These are phyloP conservation scores for Scaptodrosophila latifasciaeformis DNA, from an alignment of 2,888 invertebrate genomes.

Conservation along the genomic window DNA sequence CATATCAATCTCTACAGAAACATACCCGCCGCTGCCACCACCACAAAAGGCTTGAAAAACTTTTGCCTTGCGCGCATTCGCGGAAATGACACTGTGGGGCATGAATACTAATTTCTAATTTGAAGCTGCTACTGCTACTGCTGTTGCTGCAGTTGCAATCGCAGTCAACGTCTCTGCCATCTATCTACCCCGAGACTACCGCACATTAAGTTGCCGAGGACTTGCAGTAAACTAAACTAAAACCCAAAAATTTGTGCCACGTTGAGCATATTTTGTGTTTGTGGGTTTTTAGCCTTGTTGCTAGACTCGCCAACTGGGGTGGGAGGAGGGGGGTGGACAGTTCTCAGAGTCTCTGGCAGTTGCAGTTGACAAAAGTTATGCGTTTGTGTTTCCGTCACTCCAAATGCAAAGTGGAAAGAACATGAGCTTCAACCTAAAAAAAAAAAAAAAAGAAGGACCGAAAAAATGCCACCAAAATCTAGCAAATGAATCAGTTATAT, in stretches of 20 bases:
- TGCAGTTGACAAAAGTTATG: conserved; percentile 56
- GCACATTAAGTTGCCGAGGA: conserved; percentile 10
- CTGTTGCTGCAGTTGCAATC: background rate
- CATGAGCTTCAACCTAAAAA: background rate
- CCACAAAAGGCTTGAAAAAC: conserved; percentile 38
- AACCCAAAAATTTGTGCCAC: conserved; percentile 54
- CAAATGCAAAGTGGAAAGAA: conserved; percentile 15
- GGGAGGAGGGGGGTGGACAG: conserved; percentile 29
- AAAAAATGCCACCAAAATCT: too few species aligned
- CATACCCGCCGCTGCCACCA: too few species aligned
- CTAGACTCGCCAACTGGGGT: too few species aligned
- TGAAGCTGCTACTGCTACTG: conserved; percentile 48
- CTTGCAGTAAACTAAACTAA: conserved; percentile 52
- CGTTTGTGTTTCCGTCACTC: conserved; percentile 57
- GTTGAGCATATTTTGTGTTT: conserved; percentile 55
- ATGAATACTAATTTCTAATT: conserved; percentile 74
- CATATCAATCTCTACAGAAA: conserved; percentile 35
- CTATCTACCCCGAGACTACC: too few species aligned
- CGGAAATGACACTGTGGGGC: conserved; percentile 72
- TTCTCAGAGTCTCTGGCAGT: background rate
- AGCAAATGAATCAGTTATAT: too few species aligned
- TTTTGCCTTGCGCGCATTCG: conserved; percentile 54
- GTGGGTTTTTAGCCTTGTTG: too few species aligned
- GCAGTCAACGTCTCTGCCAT: too few species aligned
- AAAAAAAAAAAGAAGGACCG: too few species aligned